phyloP scores from a whole-genome alignment of 2,888 invertebrate genomes.

The Fabriciana adippe region DNA sequence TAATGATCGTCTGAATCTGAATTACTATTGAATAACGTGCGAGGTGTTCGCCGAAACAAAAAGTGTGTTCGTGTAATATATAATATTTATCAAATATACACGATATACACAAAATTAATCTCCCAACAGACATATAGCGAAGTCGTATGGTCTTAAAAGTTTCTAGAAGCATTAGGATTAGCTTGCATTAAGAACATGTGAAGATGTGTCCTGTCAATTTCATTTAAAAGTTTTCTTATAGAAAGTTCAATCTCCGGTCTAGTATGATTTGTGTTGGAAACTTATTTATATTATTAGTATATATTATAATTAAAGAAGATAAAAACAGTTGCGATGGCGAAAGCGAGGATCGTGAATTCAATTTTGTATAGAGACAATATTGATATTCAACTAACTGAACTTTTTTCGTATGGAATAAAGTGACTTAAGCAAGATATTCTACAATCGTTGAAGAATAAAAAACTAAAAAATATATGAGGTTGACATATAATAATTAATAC shows the following conservation, averaged over 20 bases:
- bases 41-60: too few species aligned
- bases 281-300: conserved; percentile 13
- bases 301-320: conserved; percentile 14
- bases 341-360: conserved; percentile 2
- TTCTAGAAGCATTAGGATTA: conserved; percentile 44
- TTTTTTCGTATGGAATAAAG: too few species aligned
- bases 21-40: too few species aligned
- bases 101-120: conserved; percentile 32
- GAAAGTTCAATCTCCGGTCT: conserved; percentile 29
- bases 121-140: conserved; percentile 49
- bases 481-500: too few species aligned
- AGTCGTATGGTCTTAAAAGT: conserved; percentile 54
- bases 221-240: conserved; percentile 61
- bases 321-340: conserved; percentile 4
- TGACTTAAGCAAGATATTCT: too few species aligned
- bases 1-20: too few species aligned
- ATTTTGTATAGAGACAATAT: neutral
- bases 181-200: conserved; percentile 49
- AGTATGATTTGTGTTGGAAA: conserved; percentile 16
- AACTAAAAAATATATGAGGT: too few species aligned
- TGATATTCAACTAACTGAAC: too few species aligned
- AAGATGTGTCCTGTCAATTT: conserved; percentile 54
- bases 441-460: too few species aligned
- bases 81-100: neutral
- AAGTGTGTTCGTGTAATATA: too few species aligned